Percentiles rank a stretch among this genome's conserved stretches.
Evolutionary conservation across 2,888 invertebrate genomes (phyloP).

Genomic region (Ectemnius cavifrons): DNA sequence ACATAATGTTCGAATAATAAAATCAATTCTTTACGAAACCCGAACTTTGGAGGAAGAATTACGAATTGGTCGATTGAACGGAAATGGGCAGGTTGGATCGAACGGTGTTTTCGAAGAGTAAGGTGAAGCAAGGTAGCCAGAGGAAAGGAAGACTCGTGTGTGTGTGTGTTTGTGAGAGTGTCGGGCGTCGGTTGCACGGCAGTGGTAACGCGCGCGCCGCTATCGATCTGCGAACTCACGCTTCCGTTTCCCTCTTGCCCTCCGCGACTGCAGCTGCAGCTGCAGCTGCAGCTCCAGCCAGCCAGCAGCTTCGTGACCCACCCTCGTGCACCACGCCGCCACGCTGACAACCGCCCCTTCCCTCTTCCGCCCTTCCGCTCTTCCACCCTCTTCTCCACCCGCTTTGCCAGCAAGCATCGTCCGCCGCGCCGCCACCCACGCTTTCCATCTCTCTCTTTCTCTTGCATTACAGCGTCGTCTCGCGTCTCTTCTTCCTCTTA

Average conservation of each 20-base stretch:
- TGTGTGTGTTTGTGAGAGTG: conserved; percentile 27
- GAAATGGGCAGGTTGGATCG: no score
- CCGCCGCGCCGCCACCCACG: conserved; percentile 4
- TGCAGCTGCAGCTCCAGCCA: conserved; percentile 51
- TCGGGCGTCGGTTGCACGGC: conserved; percentile 65
- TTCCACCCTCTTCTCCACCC: conserved; percentile 18
- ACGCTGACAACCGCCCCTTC: conserved; percentile 18
- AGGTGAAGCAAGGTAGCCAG: not conserved
- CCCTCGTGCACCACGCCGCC: conserved; percentile 31
- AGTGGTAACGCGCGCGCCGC: conserved; percentile 58
- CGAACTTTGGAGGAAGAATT: no score
- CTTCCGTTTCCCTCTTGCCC: conserved; percentile 60
- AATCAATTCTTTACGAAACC: no score
- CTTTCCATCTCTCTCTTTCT: conserved; percentile 17
- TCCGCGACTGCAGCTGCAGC: conserved; percentile 31
- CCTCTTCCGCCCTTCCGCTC: conserved; percentile 30
- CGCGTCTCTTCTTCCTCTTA: conserved; percentile 15
- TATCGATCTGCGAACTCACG: conserved; percentile 74
- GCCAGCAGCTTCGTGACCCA: conserved; percentile 52
- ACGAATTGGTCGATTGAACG: no score
- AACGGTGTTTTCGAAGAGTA: no score
- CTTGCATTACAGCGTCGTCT: conserved; percentile 3
- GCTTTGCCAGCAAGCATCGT: no score
- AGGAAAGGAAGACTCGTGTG: conserved; percentile 34
- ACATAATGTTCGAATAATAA: no score